Evolutionary conservation across 2,888 invertebrate genomes (phyloP).

Genomic region (Hymenopus coronatus): DNA sequence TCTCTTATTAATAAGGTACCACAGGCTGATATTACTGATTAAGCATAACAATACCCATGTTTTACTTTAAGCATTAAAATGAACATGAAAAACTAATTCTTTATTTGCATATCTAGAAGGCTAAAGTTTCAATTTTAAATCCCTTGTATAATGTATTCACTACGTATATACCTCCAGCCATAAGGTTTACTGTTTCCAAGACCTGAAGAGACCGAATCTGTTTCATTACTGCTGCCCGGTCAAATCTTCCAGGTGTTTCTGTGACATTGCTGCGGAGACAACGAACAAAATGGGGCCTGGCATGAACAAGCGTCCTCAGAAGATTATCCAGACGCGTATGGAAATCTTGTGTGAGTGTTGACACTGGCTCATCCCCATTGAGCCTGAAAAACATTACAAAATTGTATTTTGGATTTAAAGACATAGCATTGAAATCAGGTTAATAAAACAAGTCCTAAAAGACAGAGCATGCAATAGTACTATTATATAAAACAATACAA

Average conservation of each 20-base stretch:
- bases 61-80: neutral
- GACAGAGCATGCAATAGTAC: too few relatives aligned
- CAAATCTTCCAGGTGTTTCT: slow-evolving; percentile 80
- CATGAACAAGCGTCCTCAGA: slow-evolving; percentile 85
- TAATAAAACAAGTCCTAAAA: too few relatives aligned
- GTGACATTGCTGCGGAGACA: slow-evolving; percentile 85
- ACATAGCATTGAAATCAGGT: neutral
- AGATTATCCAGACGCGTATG: slow-evolving; percentile 91
- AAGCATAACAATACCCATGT: neutral
- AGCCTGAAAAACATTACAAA: slow-evolving; percentile 47
- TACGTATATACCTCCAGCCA: slow-evolving; percentile 71
- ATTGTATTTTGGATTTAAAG: neutral
- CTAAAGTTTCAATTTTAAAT: neutral
- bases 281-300: slow-evolving; percentile 90
- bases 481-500: too few relatives aligned
- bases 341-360: slow-evolving; percentile 92
- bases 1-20: too few relatives aligned
- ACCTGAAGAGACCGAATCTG: slow-evolving; percentile 88
- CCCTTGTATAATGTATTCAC: neutral
- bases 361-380: slow-evolving; percentile 81
- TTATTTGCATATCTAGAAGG: too few relatives aligned
- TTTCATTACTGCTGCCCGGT: slow-evolving; percentile 76
- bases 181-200: slow-evolving; percentile 91
- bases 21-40: too few relatives aligned
- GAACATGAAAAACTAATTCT: too few relatives aligned